Conservation (phyloP, 2,113 vertebrate species). For the Callospermophilus lateralis region DNA sequence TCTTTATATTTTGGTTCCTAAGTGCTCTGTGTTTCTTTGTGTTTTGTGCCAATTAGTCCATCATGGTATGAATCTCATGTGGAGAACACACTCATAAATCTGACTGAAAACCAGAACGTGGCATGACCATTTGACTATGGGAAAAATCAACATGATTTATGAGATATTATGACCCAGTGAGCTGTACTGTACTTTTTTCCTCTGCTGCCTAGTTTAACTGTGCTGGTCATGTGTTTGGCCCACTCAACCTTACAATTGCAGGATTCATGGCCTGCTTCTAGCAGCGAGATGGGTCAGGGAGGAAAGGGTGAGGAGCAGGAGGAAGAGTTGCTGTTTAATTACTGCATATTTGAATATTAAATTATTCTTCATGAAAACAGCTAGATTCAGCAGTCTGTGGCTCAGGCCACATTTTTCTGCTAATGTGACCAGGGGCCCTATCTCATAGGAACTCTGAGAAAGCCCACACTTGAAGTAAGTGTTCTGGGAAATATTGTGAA, state of each 20-base stretch:
- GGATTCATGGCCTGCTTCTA: conserved; percentile 57
- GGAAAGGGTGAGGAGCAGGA: conserved; percentile 44
- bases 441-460: conserved; percentile 66
- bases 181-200: conserved; percentile 53
- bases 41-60: conserved; percentile 62
- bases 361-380: conserved; percentile 74
- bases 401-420: conserved; percentile 69
- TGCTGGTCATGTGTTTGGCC: neutral
- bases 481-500: conserved; percentile 69
- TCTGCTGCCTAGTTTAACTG: conserved; percentile 52
- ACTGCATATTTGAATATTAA: conserved; percentile 77
- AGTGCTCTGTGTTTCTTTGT: conserved; percentile 68
- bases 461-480: conserved; percentile 35
- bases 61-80: conserved; percentile 53
- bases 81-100: conserved; percentile 69
- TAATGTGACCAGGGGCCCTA: conserved; percentile 52
- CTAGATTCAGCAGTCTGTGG: conserved; percentile 72
- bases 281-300: neutral
- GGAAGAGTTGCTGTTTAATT: conserved; percentile 63
- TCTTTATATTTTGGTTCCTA: conserved; percentile 74
- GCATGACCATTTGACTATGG: conserved; percentile 54
- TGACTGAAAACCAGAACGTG: conserved; percentile 63
- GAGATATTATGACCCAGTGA: conserved; percentile 64
- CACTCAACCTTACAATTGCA: conserved; percentile 31
- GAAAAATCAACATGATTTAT: conserved; percentile 72